These are phyloP conservation scores for Rhinopomastus cyanomelas DNA, from an alignment of 2,113 vertebrate species.

Conservation along the genomic window DNA sequence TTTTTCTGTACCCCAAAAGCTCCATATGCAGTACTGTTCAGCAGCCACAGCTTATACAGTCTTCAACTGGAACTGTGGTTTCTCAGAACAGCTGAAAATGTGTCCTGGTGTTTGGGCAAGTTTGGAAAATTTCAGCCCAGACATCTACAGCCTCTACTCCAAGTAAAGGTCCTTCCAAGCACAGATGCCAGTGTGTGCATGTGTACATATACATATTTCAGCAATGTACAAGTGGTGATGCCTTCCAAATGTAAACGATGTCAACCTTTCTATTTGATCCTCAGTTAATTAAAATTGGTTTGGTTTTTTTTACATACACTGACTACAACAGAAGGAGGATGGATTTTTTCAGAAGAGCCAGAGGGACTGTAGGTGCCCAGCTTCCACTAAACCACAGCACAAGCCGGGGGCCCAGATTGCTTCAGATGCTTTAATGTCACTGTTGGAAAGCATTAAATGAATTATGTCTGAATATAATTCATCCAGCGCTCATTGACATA, in stretches of 20 bases:
- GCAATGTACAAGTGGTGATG: background rate
- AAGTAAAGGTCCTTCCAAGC: background rate
- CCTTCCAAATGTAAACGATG: background rate
- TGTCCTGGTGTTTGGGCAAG: background rate
- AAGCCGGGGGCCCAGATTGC: background rate
- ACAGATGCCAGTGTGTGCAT: background rate
- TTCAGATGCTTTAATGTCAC: slow-evolving; percentile 10
- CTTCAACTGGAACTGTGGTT: background rate
- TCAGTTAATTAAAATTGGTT: background rate
- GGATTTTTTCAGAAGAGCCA: background rate
- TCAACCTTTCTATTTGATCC: background rate
- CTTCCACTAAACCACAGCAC: background rate
- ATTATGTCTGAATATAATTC: slow-evolving; percentile 28
- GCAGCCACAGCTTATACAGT: background rate
- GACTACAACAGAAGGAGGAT: background rate
- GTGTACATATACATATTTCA: background rate
- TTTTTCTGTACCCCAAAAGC: background rate
- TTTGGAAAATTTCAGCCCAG: background rate
- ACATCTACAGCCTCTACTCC: background rate
- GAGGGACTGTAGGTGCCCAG: background rate
- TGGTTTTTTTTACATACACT: background rate
- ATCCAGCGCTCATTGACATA: slow-evolving; percentile 9
- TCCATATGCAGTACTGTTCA: background rate
- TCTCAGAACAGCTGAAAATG: background rate
- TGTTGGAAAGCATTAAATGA: background rate